Base-by-base conservation (phyloP, 2,888 invertebrate species). In the Slavum lentiscoides region DNA sequence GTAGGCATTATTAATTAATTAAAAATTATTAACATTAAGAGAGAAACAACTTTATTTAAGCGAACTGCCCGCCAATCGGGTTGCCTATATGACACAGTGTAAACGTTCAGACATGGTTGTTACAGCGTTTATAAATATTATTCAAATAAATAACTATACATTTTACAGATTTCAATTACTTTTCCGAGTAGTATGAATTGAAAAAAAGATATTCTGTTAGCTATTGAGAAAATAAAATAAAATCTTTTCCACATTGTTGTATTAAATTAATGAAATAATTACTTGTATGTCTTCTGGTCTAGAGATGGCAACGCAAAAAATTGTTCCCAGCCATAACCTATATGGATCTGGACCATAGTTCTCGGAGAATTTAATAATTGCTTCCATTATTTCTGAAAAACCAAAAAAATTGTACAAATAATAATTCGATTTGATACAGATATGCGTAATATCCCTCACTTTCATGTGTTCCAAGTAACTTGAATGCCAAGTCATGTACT, bases 251-350 rank as follows among this genome's bases (percentile, higher is more conserved):
- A 55, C 17, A 2, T 64, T 19, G 9, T 19, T 66, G 30, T 4
- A 30, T 66, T 9, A 1, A 39, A 39, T 13, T 39, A 19, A 66
- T n/a, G 39, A 66, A 66, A 39, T 39, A 17, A n/a, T 69, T 81
- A 83, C 84, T 82, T 84, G 83, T 39, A 83, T 61, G 69, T 84
- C 83, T 64, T 84, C 84, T n/a, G 83, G 84, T 39, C 82, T 82
- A 23, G 58, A 74, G 37, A 83, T 53, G 1, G 69, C 64, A 17
- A 84, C 74, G 17, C 74, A 62, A 3, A 83, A 82, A 21, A 68
- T 53, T 15, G 81, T 73, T 13, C 83, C 83, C 30, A 84, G 69
- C 82, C 83, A 83, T 6, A 84, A 53, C 37, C 81, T 72, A 69
- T 83, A 83, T 3, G 82, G 83, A 4, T 30, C 49, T 11, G 61